A percentile compares a stretch with the other conserved stretches of the same genome.
phyloP scores from a whole-genome alignment of 2,797 vertebrate genomes.

The Tamandua tetradactyla region DNA sequence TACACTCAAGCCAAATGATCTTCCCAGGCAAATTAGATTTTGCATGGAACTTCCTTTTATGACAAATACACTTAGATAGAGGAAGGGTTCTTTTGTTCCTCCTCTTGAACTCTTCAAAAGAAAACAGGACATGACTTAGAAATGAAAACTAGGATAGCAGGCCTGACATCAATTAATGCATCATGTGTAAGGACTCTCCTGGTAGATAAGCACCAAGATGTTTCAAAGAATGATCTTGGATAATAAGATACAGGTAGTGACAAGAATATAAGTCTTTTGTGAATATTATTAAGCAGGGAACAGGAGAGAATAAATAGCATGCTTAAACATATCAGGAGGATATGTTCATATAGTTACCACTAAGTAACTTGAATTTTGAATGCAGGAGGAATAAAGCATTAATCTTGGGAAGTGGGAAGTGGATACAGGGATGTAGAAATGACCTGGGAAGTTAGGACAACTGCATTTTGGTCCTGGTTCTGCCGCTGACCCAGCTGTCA shows the following conservation, averaged over 20 bases:
- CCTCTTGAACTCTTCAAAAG: constrained; percentile 60
- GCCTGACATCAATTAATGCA: constrained; percentile 77
- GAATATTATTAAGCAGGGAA: constrained; percentile 62
- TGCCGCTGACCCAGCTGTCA: not conserved
- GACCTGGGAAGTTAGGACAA: not conserved
- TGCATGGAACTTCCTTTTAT: constrained; percentile 53
- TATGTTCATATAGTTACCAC: not conserved
- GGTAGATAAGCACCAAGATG: constrained; percentile 69
- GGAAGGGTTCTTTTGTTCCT: not conserved
- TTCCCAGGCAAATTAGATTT: constrained; percentile 65
- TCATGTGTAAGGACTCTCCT: constrained; percentile 65
- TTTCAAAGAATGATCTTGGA: constrained; percentile 69
- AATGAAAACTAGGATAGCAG: constrained; percentile 65
- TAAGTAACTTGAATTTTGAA: constrained; percentile 53
- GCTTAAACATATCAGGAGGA: not conserved
- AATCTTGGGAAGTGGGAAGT: not conserved
- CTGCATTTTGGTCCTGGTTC: not conserved
- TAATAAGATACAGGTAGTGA: constrained; percentile 72
- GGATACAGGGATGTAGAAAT: not conserved
- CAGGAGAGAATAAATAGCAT: constrained; percentile 51
- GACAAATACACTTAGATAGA: constrained; percentile 49
- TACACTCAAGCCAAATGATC: not conserved
- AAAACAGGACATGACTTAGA: constrained; percentile 57
- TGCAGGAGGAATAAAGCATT: not conserved
- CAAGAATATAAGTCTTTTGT: constrained; percentile 67